Conservation (phyloP, 2,113 vertebrate species). For the Xiphias gladius region DNA sequence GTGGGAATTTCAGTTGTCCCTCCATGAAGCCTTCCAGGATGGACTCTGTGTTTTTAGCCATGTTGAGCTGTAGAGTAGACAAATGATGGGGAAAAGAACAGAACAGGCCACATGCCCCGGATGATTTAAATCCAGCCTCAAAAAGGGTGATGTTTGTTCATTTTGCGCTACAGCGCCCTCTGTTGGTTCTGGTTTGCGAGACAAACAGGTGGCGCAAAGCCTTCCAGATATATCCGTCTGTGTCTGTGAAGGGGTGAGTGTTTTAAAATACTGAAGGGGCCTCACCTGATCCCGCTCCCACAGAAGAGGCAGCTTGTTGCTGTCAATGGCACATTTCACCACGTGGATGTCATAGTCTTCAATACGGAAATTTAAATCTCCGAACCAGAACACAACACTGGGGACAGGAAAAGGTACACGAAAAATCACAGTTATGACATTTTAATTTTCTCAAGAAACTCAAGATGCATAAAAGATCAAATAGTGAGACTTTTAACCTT, state of each 20-base stretch:
- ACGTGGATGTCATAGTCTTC: slow-evolving; percentile 96
- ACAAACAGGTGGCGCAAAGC: slow-evolving; percentile 22
- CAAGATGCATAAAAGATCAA: background rate
- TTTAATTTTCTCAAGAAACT: slow-evolving; percentile 3
- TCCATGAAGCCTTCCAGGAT: slow-evolving; percentile 95
- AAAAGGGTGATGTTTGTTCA: background rate
- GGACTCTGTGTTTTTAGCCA: slow-evolving; percentile 92
- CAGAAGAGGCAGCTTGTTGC: slow-evolving; percentile 91
- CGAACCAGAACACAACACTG: slow-evolving; percentile 98
- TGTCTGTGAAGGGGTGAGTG: background rate
- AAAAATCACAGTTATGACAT: background rate
- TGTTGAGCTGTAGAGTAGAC: slow-evolving; percentile 89
- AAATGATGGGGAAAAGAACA: slow-evolving; percentile 11
- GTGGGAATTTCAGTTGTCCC: slow-evolving; percentile 93
- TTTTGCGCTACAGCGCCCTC: slow-evolving; percentile 41
- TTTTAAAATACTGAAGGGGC: slow-evolving; percentile 5
- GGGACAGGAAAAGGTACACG: background rate
- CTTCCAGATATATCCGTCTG: slow-evolving; percentile 21
- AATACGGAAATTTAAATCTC: slow-evolving; percentile 98
- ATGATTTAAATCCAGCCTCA: background rate
- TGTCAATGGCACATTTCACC: slow-evolving; percentile 96
- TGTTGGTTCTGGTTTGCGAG: slow-evolving; percentile 24
- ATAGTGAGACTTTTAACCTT: background rate
- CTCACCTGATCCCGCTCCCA: slow-evolving; percentile 99
- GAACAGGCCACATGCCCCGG: background rate